Evolutionary conservation across 2,113 vertebrate genomes (phyloP).

Genomic region (Macrotis lagotis): DNA sequence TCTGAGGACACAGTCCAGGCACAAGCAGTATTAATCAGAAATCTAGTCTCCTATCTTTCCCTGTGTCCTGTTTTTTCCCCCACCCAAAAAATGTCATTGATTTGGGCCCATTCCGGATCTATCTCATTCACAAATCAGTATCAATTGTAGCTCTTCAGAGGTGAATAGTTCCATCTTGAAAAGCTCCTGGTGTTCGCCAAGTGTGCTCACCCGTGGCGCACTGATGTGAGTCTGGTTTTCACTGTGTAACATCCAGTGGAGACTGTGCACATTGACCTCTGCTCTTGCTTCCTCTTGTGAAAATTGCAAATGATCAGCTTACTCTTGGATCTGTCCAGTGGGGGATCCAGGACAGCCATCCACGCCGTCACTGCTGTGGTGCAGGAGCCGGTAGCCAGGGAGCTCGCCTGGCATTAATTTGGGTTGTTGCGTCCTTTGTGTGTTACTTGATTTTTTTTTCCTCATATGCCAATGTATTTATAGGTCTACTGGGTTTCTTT

Average conservation of each 20-base stretch:
- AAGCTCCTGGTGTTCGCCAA: constrained; percentile 84
- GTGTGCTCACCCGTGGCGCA: constrained; percentile 83
- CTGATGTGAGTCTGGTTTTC: constrained; percentile 82
- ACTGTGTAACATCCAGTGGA: constrained; percentile 83
- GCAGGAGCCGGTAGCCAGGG: constrained; percentile 81
- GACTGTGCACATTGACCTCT: constrained; percentile 86
- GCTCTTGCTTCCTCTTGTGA: constrained; percentile 86
- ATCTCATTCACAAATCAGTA: constrained; percentile 72
- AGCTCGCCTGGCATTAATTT: constrained; percentile 86
- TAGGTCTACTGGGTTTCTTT: constrained; percentile 83
- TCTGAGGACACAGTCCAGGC: constrained; percentile 56
- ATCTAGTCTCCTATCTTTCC: not conserved
- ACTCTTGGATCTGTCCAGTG: constrained; percentile 69
- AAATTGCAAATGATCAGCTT: constrained; percentile 84
- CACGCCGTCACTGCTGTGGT: constrained; percentile 62
- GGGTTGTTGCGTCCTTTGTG: constrained; percentile 81
- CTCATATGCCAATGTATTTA: constrained; percentile 88
- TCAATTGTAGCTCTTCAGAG: constrained; percentile 73
- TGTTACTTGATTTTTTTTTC: constrained; percentile 86
- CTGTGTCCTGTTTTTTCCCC: too few species aligned
- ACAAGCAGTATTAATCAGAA: constrained; percentile 73
- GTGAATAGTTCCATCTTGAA: constrained; percentile 82
- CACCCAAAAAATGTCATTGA: not conserved
- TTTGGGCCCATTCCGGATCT: constrained; percentile 66
- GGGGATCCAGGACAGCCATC: constrained; percentile 48